Conservation (phyloP, 2,113 vertebrate species). For the Thermophis baileyi region DNA sequence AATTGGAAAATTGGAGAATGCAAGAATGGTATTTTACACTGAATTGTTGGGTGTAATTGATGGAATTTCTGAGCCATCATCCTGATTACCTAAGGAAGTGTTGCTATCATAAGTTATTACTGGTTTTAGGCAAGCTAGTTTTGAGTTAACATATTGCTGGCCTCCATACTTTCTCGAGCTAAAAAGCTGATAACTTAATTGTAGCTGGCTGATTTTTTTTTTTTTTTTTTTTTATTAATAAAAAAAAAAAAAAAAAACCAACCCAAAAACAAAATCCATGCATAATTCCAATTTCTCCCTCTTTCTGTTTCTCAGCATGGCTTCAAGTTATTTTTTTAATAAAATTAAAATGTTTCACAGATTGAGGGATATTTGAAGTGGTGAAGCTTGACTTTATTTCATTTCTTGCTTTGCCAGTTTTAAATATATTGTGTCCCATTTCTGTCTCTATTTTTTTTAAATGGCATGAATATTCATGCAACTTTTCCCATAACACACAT, state of each 20-base stretch:
- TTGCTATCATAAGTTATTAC: slow-evolving; percentile 34
- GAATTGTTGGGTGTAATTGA: slow-evolving; percentile 9
- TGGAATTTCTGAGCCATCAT: not conserved
- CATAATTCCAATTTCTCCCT: not conserved
- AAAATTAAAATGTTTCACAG: not conserved
- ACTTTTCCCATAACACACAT: not conserved
- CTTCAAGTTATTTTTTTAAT: not conserved
- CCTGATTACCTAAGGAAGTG: not conserved
- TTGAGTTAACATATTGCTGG: slow-evolving; percentile 2
- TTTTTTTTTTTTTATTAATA: too few species aligned
- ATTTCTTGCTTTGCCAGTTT: not conserved
- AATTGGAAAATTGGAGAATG: not conserved
- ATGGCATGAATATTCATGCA: not conserved
- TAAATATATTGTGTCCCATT: not conserved
- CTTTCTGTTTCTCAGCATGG: not conserved
- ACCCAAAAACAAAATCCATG: not conserved
- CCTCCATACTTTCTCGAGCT: not conserved
- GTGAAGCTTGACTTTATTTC: not conserved
- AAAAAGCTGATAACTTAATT: not conserved
- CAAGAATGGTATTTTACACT: not conserved
- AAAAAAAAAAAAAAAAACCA: not conserved
- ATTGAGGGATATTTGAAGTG: not conserved
- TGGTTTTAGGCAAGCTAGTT: slow-evolving; percentile 14
- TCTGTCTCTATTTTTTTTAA: not conserved
- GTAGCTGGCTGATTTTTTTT: too few species aligned